phyloP scores from a whole-genome alignment of 2,113 vertebrate genomes.

The Aegotheles bennettii region DNA sequence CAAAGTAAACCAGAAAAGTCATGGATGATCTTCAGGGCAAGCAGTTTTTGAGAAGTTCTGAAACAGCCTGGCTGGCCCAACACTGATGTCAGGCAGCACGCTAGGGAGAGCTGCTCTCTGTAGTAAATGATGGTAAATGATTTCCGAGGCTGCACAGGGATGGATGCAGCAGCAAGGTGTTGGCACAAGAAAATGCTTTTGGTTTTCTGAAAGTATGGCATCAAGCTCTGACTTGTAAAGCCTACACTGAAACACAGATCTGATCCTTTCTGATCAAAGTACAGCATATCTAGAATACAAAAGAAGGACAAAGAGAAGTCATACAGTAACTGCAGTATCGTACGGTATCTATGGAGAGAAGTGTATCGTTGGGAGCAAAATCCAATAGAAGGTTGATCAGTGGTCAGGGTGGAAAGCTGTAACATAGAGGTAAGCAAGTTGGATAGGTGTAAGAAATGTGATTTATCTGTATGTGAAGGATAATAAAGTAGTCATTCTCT shows the following conservation, averaged over 20 bases:
- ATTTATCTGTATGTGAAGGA: not conserved
- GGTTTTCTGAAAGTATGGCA: not conserved
- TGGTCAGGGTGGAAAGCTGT: not conserved
- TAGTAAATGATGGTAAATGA: not conserved
- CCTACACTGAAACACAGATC: not conserved
- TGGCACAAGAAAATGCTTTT: rapidly evolving
- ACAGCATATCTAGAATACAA: not conserved
- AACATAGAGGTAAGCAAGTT: not conserved
- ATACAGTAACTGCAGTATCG: rapidly evolving
- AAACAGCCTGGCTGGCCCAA: not conserved
- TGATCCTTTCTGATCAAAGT: not conserved
- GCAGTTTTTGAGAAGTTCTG: not conserved
- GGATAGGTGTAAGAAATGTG: not conserved
- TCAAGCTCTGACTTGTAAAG: not conserved
- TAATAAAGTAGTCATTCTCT: not conserved
- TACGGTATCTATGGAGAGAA: not conserved
- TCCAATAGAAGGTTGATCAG: not conserved
- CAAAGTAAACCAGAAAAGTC: not conserved
- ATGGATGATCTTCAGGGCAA: not conserved
- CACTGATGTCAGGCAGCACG: rapidly evolving
- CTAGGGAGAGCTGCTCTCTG: not conserved
- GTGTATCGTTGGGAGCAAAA: rapidly evolving
- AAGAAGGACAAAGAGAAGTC: not conserved
- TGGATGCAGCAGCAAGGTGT: not conserved
- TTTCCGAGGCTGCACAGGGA: not conserved